These are phyloP conservation scores for Brachionus sp. DNA, from an alignment of 1,140 invertebrate species.

Conservation along the genomic window DNA sequence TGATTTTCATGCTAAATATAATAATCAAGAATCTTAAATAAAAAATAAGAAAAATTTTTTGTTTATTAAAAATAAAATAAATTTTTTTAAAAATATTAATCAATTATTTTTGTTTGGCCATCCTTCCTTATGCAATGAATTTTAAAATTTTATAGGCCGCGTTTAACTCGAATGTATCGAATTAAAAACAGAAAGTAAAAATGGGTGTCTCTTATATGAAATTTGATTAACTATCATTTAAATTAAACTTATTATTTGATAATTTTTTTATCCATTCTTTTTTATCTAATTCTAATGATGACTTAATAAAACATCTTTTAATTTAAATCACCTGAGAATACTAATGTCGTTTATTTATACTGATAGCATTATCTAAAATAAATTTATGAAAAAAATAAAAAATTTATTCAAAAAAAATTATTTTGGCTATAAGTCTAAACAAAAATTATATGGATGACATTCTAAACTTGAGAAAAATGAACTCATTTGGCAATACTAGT, in stretches of 20 bases:
- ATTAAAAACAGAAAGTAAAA: background rate
- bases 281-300: no score
- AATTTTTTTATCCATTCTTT: no score
- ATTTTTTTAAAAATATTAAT: no score
- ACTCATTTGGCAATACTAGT: background rate
- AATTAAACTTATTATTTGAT: background rate
- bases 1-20: no score
- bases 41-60: no score
- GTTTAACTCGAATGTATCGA: no score
- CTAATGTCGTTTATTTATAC: background rate
- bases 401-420: background rate
- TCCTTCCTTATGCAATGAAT: no score
- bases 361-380: background rate
- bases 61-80: no score
- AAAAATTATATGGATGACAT: background rate
- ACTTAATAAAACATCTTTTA: no score
- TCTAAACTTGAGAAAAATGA: background rate
- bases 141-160: no score
- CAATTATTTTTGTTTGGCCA: no score
- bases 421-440: background rate
- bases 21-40: no score
- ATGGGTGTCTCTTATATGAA: background rate
- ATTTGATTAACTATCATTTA: background rate
- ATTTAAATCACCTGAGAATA: background rate
- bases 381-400: background rate